Percentiles rank a stretch among this genome's conserved stretches.
Conservation (phyloP, 2,888 invertebrate genomes). For the Cheilosia pagana region DNA sequence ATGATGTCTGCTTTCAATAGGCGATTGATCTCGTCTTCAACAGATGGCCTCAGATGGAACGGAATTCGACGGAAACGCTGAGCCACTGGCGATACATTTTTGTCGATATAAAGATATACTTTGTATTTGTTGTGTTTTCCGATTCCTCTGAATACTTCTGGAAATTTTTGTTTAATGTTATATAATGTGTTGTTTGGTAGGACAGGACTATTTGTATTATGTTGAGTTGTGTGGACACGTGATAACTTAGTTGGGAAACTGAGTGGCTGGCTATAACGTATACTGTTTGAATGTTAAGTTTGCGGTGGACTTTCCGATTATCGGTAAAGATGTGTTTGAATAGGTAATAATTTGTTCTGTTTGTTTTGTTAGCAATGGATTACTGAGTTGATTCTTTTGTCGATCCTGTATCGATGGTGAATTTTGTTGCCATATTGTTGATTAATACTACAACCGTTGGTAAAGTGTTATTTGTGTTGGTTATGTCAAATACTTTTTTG, state of each 20-base stretch:
- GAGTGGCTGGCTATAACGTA: too few species aligned
- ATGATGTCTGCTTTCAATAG: constrained; percentile 21
- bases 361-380: neutral
- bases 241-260: too few species aligned
- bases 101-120: constrained; percentile 9
- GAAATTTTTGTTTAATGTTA: neutral
- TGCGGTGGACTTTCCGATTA: neutral
- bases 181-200: too few species aligned
- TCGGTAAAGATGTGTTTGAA: neutral
- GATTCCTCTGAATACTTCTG: constrained; percentile 19
- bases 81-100: constrained; percentile 5
- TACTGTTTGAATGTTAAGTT: neutral
- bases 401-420: neutral
- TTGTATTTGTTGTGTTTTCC: constrained; percentile 1
- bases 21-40: constrained; percentile 37
- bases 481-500: neutral
- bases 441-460: neutral
- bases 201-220: too few species aligned
- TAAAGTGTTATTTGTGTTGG: neutral
- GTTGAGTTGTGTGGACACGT: too few species aligned
- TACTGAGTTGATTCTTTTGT: neutral
- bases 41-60: constrained; percentile 15
- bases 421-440: neutral
- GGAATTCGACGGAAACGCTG: constrained; percentile 35
- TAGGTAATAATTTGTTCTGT: neutral